Conservation (phyloP, 2,888 invertebrate species). For the Gymnoscelis rufifasciata region DNA sequence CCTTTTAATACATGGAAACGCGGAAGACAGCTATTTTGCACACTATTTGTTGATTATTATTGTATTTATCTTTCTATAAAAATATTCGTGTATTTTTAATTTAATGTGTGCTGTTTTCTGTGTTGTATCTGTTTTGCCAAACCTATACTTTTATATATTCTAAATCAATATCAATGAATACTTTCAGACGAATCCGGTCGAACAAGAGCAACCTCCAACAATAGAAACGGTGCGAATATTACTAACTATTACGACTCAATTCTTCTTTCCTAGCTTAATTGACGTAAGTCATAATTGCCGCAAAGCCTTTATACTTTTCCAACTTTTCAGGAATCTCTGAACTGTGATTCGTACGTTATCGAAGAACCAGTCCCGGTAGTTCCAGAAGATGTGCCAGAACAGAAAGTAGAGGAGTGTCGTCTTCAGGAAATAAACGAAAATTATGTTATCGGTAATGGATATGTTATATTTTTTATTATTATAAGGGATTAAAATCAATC, state of each 20-base stretch:
- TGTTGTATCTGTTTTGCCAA: too few relatives aligned
- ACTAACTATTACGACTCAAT: not conserved
- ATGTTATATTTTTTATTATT: too few relatives aligned
- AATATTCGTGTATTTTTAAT: too few relatives aligned
- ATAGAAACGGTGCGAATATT: not conserved
- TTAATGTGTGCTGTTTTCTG: too few relatives aligned
- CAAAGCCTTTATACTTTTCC: not conserved
- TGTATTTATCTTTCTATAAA: too few relatives aligned
- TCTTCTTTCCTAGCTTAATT: not conserved
- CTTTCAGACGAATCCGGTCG: not conserved
- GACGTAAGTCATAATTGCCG: not conserved
- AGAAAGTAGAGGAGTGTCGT: constrained; percentile 6
- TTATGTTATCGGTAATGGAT: constrained; percentile 33
- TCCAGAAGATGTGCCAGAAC: constrained; percentile 7
- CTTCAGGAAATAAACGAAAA: constrained; percentile 30
- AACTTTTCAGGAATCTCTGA: not conserved
- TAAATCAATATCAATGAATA: too few relatives aligned
- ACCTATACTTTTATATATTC: not conserved
- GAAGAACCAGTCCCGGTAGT: constrained; percentile 9
- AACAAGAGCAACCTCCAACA: not conserved
- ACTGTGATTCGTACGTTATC: constrained; percentile 4
- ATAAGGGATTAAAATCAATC: too few relatives aligned
- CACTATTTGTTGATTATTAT: too few relatives aligned
- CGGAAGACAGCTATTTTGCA: too few relatives aligned
- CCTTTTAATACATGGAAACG: too few relatives aligned